Conservation (phyloP, 2,888 invertebrate genomes). For the Dexiosoma caninum region DNA sequence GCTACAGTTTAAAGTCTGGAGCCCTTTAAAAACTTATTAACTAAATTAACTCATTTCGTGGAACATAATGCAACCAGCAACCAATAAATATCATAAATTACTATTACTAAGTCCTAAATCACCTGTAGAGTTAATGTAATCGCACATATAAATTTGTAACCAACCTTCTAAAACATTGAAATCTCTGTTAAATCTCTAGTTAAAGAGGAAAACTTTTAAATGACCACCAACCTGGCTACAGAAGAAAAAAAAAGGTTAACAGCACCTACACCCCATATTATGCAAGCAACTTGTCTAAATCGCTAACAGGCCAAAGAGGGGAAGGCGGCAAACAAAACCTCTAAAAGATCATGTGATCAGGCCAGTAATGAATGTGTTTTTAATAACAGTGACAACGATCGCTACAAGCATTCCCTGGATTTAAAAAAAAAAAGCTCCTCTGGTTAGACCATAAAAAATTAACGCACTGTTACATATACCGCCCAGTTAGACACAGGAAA, state of each 20-base stretch:
- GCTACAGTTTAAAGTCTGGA: too few relatives aligned
- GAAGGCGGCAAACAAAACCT: background rate
- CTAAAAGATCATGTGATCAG: conserved; percentile 55
- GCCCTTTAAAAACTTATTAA: background rate
- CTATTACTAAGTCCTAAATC: conserved; percentile 45
- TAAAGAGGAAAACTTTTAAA: conserved; percentile 37
- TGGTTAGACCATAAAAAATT: conserved; percentile 34
- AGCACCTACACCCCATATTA: conserved; percentile 58
- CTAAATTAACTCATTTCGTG: conserved; percentile 20
- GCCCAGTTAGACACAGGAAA: conserved; percentile 58
- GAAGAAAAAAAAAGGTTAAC: conserved; percentile 41
- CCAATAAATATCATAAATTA: conserved; percentile 51
- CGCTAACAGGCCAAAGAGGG: background rate
- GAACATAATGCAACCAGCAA: conserved; percentile 42
- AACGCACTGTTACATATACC: conserved; percentile 48
- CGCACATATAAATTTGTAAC: conserved; percentile 36
- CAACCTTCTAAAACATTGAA: conserved; percentile 21
- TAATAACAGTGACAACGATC: conserved; percentile 77
- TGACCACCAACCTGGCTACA: conserved; percentile 56
- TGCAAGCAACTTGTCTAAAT: background rate
- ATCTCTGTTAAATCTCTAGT: conserved; percentile 31
- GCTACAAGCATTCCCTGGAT: conserved; percentile 66
- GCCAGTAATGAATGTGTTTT: conserved; percentile 77
- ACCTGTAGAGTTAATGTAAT: conserved; percentile 50
- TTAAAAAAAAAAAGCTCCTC: conserved; percentile 28